Percentiles rank a stretch among this genome's conserved stretches.
phyloP scores from a whole-genome alignment of 2,888 invertebrate species.

The Biston stratarius region DNA sequence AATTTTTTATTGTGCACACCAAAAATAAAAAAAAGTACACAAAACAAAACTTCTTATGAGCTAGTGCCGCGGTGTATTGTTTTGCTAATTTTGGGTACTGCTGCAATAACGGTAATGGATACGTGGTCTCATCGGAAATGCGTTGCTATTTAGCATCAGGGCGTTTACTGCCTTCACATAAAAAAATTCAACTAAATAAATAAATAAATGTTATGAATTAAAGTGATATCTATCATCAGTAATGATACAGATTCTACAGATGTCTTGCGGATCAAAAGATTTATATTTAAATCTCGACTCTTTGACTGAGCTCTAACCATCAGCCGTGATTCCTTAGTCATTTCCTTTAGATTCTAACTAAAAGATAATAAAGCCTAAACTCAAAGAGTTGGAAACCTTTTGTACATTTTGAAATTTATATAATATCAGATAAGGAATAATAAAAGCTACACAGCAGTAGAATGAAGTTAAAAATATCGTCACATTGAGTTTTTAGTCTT shows the following conservation, averaged over 20 bases:
- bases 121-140: too few relatives aligned
- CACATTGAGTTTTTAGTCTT: too few relatives aligned
- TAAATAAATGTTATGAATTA: neutral
- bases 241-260: conserved; percentile 24
- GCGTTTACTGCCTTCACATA: too few relatives aligned
- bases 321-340: conserved; percentile 67
- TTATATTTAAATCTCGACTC: conserved; percentile 67
- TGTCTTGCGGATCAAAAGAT: conserved; percentile 68
- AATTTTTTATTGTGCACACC: too few relatives aligned
- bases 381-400: conserved; percentile 6
- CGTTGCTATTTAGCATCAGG: too few relatives aligned
- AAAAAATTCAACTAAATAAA: too few relatives aligned
- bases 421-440: neutral
- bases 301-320: conserved; percentile 64
- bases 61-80: too few relatives aligned
- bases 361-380: conserved; percentile 1
- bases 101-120: too few relatives aligned
- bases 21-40: too few relatives aligned
- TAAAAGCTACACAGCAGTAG: neutral
- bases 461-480: too few relatives aligned
- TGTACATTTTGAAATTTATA: conserved; percentile 1
- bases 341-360: conserved; percentile 62
- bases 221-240: neutral
- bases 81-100: too few relatives aligned
- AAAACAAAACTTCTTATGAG: too few relatives aligned